Evolutionary conservation across 2,113 vertebrate species (phyloP).

Genomic region (Toxotes jaculatrix): DNA sequence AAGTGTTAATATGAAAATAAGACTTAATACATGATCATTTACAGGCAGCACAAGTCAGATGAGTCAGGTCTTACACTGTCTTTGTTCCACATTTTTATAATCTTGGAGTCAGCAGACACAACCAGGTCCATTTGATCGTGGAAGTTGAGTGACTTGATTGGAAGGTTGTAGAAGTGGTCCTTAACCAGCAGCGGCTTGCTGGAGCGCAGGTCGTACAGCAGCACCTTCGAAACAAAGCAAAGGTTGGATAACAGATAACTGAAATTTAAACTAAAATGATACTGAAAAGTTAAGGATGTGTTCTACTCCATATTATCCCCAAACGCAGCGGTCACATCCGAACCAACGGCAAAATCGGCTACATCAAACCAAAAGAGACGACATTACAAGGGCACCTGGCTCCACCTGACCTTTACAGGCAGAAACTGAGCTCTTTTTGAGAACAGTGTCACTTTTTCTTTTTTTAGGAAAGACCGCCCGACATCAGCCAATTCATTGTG

Average conservation of each 20-base stretch:
- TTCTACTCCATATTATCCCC: not conserved
- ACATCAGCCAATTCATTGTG: not conserved
- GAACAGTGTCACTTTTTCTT: not conserved
- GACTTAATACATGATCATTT: not conserved
- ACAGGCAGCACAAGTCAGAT: not conserved
- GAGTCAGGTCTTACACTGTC: constrained; percentile 85
- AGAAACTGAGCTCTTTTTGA: not conserved
- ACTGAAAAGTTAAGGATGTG: not conserved
- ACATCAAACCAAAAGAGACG: not conserved
- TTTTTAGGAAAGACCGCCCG: not conserved
- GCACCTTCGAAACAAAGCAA: constrained; percentile 82
- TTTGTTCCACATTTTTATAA: constrained; percentile 98
- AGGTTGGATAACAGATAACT: not conserved
- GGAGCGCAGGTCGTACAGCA: constrained; percentile 96
- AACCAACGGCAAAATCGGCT: not conserved
- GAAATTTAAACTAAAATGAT: not conserved
- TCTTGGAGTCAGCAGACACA: constrained; percentile 94
- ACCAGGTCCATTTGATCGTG: constrained; percentile 90
- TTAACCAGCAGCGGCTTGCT: constrained; percentile 92
- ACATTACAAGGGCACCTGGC: not conserved
- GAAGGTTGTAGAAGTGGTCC: constrained; percentile 95
- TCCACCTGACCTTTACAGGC: not conserved
- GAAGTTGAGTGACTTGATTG: constrained; percentile 94
- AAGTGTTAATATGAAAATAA: not conserved
- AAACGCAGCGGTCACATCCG: not conserved